Base-by-base conservation (phyloP, 2,113 vertebrate genomes). In the Pygoscelis antarcticus region DNA sequence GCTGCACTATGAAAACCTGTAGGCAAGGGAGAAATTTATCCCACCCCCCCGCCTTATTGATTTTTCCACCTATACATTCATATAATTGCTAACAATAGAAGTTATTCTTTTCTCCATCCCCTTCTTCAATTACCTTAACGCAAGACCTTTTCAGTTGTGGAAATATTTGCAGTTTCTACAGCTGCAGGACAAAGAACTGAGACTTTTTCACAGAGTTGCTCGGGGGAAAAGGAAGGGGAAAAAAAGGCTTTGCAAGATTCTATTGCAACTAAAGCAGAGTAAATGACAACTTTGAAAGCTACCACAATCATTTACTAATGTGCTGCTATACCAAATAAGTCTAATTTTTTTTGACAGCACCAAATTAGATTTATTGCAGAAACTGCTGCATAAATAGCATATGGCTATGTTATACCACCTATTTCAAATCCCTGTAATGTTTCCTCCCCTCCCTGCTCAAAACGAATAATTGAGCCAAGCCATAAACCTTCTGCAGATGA, bases 361-460 rank as follows among this genome's bases (percentile, higher is more conserved):
- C 96, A 98, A 98, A 98, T 98, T 98, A 98, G 97, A 98, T 98
- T 98, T 98, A 98, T 98, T 98, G 97, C 97, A 98, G 97, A 98
- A 98, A 98, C 97, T 98, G 97, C 98, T 98, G 98, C 98, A 98
- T 98, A 98, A 98, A 98, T 98, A 98, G 98, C 98, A 98, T 98
- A 98, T 98, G 98, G 98, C 96, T 96, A 51, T 98, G 97, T 98
- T 98, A 98, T 97, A 98, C 96, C 97, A 98, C 98, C 98, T 98
- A 98, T 98, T 98, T 98, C 98, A 98, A 97, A 98, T 97, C 97
- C 95, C 97, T 83, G 91, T 93, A 97, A 98, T 90, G 97, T 86
- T 97, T 91, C 97, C 85, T 97, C 97, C 95, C 87, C 97, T 97
- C 97, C 96, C 93, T 89, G 38, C 51, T 95, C 95, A 95, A 98